Percentiles rank a stretch among this genome's conserved stretches.
phyloP scores from a whole-genome alignment of 2,113 vertebrate genomes.

The Oreocharis arfaki region DNA sequence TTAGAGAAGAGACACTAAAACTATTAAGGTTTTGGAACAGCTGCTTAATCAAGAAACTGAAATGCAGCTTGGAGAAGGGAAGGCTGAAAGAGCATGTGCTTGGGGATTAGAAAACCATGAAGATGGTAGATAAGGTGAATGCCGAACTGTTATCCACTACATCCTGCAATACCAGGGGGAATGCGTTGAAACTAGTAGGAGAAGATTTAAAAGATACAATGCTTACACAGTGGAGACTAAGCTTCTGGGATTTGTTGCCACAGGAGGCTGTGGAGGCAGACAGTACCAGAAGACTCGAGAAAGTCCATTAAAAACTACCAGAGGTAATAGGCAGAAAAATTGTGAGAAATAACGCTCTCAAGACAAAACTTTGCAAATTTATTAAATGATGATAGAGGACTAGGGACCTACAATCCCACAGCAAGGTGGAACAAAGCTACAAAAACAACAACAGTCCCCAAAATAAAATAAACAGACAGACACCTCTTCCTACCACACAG shows the following conservation, averaged over 20 bases:
- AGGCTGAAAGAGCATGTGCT: not conserved
- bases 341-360: too few relatives aligned
- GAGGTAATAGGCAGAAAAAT: conserved; percentile 38
- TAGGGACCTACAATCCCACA: too few relatives aligned
- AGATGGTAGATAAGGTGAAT: not conserved
- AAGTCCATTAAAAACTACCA: conserved; percentile 11
- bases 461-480: too few relatives aligned
- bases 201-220: conserved; percentile 46
- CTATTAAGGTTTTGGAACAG: not conserved
- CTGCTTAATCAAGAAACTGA: not conserved
- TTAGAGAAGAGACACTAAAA: not conserved
- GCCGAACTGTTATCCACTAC: not conserved
- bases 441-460: too few relatives aligned
- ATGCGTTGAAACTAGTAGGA: conserved; percentile 18
- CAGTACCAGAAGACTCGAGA: conserved; percentile 14
- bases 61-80: not conserved
- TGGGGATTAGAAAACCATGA: not conserved
- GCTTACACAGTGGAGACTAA: conserved; percentile 34
- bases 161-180: not conserved
- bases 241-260: conserved; percentile 40
- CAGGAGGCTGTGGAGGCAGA: not conserved
- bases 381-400: too few relatives aligned
- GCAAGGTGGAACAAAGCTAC: too few relatives aligned
- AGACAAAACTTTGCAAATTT: too few relatives aligned
- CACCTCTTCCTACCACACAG: too few relatives aligned